Evolutionary conservation across 2,888 invertebrate genomes (phyloP), one percentile per base, ranked within the genome.

Genomic region (Cordilura impudica): DNA sequence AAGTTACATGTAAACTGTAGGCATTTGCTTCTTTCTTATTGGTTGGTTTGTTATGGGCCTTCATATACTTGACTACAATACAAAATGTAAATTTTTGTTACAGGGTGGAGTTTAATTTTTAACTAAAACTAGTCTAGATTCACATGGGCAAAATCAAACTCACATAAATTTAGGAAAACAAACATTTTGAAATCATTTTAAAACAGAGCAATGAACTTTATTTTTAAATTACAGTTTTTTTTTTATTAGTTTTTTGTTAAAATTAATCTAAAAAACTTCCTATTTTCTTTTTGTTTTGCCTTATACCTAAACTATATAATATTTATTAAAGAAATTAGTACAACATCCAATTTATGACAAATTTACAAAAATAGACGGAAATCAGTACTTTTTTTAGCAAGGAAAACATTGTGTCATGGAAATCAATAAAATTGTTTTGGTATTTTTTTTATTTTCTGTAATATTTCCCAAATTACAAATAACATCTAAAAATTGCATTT

Each of bases 131-230:
- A 10, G 45, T 35, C n/a, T 35, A 54, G 54, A 63, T 63, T 56
- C 21, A 51, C 53, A 51, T n/a, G 58, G 26, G 51, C 26, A 23
- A 61, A 14, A 4, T 6, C 19, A 74, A 19, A 69, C 69, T 69
- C 75, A 43, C 69, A 63, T 49, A 75, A 69, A 63, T 75, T 75
- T 39, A 63, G 29, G 26, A 14, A 23, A 51, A 26, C 47, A 45
- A 75, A 54, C 7, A 51, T 74, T 74, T 74, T 31, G 49, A 39
- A 58, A 53, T 43, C 45, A 45, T 23, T 69, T 43, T n/a, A 39
- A 47, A 39, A 47, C 45, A 69, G 75, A 69, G 54, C 69, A 75
- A 69, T 75, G 69, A 69, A 69, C 75, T 63, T 53, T 73, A 47
- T 23, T 56, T 53, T 53, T 4, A 56, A 56, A 54, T 10, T 29